These are phyloP conservation scores for Cyclura pinguis DNA, from an alignment of 2,797 vertebrate genomes.

Conservation along the genomic window DNA sequence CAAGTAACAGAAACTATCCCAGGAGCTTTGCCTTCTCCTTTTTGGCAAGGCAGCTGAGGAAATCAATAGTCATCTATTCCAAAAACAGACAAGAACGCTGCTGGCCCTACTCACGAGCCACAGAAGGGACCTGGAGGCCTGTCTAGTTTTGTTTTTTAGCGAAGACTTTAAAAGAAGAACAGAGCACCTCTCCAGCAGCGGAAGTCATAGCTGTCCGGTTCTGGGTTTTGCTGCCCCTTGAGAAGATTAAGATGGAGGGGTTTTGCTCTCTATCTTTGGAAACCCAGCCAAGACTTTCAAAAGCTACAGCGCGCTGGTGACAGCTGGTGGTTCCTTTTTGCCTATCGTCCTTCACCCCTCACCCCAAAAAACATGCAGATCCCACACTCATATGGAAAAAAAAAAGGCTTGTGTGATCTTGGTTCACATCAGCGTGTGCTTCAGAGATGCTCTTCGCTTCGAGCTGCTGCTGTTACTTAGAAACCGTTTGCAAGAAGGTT, in stretches of 20 bases:
- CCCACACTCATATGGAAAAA: constrained; percentile 64
- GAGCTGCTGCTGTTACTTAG: constrained; percentile 64
- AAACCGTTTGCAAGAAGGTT: constrained; percentile 71
- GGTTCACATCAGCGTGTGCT: constrained; percentile 75
- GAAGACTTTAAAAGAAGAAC: not conserved
- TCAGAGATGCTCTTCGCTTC: constrained; percentile 58
- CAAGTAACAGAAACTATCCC: rapidly evolving
- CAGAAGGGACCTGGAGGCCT: rapidly evolving
- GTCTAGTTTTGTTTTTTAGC: not conserved
- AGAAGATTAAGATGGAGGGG: constrained; percentile 36
- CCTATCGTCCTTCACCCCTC: not conserved
- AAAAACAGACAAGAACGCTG: rapidly evolving
- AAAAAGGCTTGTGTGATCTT: constrained; percentile 77
- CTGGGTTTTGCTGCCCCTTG: constrained; percentile 56
- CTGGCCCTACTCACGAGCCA: not conserved
- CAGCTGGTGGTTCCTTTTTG: not conserved
- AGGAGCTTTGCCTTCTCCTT: not conserved
- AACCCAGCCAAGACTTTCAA: constrained; percentile 58
- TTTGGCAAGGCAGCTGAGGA: not conserved
- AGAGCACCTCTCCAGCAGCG: constrained; percentile 38
- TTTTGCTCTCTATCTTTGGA: constrained; percentile 40
- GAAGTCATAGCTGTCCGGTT: constrained; percentile 55
- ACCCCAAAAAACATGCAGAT: constrained; percentile 21
- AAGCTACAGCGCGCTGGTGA: constrained; percentile 26
- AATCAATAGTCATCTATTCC: not conserved